These are phyloP conservation scores for Rotaria socialis DNA, from an alignment of 2,888 invertebrate species.

Conservation along the genomic window DNA sequence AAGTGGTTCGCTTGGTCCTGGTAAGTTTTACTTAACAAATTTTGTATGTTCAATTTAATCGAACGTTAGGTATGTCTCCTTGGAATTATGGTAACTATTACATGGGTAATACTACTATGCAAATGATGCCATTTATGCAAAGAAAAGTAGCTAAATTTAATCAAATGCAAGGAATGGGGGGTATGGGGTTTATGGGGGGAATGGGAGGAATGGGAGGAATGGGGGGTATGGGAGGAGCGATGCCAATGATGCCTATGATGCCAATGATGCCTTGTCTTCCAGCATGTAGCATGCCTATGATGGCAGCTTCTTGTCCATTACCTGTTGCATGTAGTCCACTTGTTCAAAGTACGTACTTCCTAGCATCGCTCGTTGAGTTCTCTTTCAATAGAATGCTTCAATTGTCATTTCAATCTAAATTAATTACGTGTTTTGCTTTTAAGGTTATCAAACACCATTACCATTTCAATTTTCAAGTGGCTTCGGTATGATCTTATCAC, in stretches of 20 bases:
- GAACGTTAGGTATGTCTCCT: background rate
- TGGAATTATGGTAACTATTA: constrained; percentile 28
- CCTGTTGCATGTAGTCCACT: constrained; percentile 1
- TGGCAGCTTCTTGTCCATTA: constrained; percentile 5
- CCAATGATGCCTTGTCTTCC: constrained; percentile 7
- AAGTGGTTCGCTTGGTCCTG: background rate
- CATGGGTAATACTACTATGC: constrained; percentile 22
- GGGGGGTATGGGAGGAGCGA: background rate
- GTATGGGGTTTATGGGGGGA: background rate
- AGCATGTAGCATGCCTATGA: background rate
- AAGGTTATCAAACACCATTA: background rate
- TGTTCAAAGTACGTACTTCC: background rate
- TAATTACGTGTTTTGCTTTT: background rate
- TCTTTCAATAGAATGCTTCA: background rate
- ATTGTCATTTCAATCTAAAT: background rate
- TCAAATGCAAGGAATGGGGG: background rate
- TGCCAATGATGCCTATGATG: background rate
- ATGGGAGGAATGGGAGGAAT: background rate
- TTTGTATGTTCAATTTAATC: background rate
- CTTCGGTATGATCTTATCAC: background rate
- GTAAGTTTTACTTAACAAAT: background rate
- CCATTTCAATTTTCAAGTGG: background rate
- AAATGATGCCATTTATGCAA: background rate
- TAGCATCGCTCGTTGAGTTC: background rate
- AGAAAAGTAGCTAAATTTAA: background rate